Percentiles rank a stretch among this genome's conserved stretches.
Evolutionary conservation across 2,797 vertebrate genomes (phyloP).

Genomic region (Poeciliopsis turneri): DNA sequence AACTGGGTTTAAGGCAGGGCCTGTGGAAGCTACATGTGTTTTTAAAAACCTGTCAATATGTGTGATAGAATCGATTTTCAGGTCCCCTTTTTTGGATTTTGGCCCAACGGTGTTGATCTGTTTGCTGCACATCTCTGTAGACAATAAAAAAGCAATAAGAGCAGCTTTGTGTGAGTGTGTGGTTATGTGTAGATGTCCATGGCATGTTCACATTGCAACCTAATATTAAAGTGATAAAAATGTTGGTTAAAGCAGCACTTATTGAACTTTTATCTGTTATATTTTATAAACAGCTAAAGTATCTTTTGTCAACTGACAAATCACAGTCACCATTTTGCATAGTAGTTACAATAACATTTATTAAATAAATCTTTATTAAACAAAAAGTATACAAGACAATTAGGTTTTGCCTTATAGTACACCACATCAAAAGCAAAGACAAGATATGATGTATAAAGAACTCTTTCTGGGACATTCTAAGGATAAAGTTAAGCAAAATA

Average conservation of each 20-base stretch:
- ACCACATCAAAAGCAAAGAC: too few species aligned
- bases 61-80: slow-evolving; percentile 61
- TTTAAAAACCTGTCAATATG: slow-evolving; percentile 35
- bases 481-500: too few species aligned
- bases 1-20: slow-evolving; percentile 19
- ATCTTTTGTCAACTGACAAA: not conserved
- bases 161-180: slow-evolving; percentile 18
- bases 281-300: not conserved
- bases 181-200: not conserved
- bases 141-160: slow-evolving; percentile 72
- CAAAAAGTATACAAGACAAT: too few species aligned
- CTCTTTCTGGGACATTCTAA: too few species aligned
- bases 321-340: not conserved
- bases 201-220: not conserved
- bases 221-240: not conserved
- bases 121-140: slow-evolving; percentile 62
- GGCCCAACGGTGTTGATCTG: slow-evolving; percentile 63
- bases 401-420: too few species aligned
- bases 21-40: slow-evolving; percentile 19
- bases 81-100: slow-evolving; percentile 61
- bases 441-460: too few species aligned
- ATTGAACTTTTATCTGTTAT: not conserved
- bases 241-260: not conserved
- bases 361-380: too few species aligned
- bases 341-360: not conserved